A percentile compares a stretch with the other conserved stretches of the same genome.
Evolutionary conservation across 2,113 vertebrate genomes (phyloP).

Genomic region (Hemicordylus capensis): DNA sequence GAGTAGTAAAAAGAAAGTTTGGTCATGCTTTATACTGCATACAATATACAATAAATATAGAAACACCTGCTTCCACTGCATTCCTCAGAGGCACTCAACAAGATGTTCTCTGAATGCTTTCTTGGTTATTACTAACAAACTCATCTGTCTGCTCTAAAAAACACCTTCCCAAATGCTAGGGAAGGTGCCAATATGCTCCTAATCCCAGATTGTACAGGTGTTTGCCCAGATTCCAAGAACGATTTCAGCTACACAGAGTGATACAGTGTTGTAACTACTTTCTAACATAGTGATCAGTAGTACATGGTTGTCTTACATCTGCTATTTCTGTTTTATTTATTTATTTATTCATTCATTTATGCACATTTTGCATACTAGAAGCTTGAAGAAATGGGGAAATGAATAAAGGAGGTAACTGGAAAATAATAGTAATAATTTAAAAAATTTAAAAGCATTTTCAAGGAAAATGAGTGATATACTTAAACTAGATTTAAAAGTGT

Average conservation of each 20-base stretch:
- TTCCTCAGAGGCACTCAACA: neutral
- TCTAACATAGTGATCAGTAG: neutral
- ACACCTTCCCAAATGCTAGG: neutral
- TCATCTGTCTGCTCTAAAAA: neutral
- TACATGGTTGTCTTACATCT: too few species aligned
- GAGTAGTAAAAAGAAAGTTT: constrained; percentile 26
- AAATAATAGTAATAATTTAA: constrained; percentile 9
- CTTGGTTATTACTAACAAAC: neutral
- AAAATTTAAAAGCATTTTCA: constrained; percentile 31
- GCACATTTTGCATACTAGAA: constrained; percentile 51
- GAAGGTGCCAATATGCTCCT: neutral
- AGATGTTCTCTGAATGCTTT: neutral
- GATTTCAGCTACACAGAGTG: constrained; percentile 35
- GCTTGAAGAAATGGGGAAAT: constrained; percentile 37
- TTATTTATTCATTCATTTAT: constrained; percentile 43
- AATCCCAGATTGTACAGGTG: neutral
- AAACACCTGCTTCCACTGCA: neutral
- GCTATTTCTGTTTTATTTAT: too few species aligned
- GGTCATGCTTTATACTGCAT: neutral
- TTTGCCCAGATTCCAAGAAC: constrained; percentile 1
- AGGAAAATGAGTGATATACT: neutral
- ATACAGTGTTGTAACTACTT: too few species aligned
- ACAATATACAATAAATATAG: neutral
- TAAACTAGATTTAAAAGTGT: constrained; percentile 33
- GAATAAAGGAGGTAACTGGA: constrained; percentile 32